phyloP scores from a whole-genome alignment of 2,797 vertebrate genomes.

The Syngnathus acus region DNA sequence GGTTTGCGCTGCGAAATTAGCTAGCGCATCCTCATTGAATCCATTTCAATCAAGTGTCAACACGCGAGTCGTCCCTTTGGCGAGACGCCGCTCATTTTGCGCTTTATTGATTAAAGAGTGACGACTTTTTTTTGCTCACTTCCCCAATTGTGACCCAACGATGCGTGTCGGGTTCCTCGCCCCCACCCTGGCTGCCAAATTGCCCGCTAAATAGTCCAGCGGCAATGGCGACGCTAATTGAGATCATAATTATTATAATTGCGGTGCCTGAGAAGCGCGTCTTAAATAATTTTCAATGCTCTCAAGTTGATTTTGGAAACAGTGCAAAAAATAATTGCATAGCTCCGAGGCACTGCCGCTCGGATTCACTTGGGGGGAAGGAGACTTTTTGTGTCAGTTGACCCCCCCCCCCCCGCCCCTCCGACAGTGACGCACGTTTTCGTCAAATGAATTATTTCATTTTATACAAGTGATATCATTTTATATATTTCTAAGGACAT shows the following conservation, averaged over 20 bases:
- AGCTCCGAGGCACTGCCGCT: constrained; percentile 69
- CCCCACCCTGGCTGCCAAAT: constrained; percentile 64
- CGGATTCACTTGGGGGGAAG: constrained; percentile 31
- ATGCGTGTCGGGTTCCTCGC: constrained; percentile 59
- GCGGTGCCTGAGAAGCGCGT: constrained; percentile 72
- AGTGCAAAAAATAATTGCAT: constrained; percentile 75
- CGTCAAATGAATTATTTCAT: neutral
- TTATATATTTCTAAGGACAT: too few species aligned
- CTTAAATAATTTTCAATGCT: constrained; percentile 83
- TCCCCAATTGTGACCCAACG: constrained; percentile 54
- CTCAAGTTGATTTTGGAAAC: constrained; percentile 77
- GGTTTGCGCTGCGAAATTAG: constrained; percentile 24
- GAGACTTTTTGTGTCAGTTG: constrained; percentile 9
- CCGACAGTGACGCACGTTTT: neutral
- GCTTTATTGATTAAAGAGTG: constrained; percentile 65
- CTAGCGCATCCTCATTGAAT: constrained; percentile 27
- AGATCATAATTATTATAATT: constrained; percentile 85
- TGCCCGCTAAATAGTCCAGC: constrained; percentile 75
- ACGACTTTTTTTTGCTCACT: constrained; percentile 28
- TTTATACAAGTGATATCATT: too few species aligned
- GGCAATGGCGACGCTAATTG: constrained; percentile 79
- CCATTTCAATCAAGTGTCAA: constrained; percentile 61
- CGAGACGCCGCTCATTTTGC: constrained; percentile 54
- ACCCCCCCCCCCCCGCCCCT: constrained; percentile 11
- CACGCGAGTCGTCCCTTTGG: constrained; percentile 53